A percentile compares a stretch with the other conserved stretches of the same genome.
Conservation (phyloP, 2,888 invertebrate genomes). For the Tuta absoluta region DNA sequence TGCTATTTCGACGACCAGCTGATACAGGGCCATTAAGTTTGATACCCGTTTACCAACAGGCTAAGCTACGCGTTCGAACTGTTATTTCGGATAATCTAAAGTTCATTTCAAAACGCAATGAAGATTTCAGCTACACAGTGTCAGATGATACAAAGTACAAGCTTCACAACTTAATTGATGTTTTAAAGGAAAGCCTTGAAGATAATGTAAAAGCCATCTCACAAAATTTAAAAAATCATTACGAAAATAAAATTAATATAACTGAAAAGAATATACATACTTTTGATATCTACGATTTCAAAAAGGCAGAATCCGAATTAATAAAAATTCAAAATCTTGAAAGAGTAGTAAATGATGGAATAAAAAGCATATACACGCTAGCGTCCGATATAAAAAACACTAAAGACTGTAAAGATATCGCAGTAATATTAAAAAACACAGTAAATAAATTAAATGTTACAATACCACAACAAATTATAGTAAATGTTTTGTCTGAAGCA, state of each 20-base stretch:
- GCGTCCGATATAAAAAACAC: neutral
- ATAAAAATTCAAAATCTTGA: neutral
- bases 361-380: neutral
- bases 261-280: neutral
- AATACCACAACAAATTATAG: too few species aligned
- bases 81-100: neutral
- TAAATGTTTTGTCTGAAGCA: too few species aligned
- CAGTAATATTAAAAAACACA: neutral
- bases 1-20: neutral
- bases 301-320: neutral
- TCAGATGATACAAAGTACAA: conserved; percentile 11
- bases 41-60: neutral
- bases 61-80: neutral
- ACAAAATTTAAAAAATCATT: neutral
- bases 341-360: neutral
- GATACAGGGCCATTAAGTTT: too few species aligned
- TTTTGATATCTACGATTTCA: neutral
- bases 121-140: conserved; percentile 7
- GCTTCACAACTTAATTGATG: neutral
- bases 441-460: too few species aligned
- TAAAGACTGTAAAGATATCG: neutral
- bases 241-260: neutral
- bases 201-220: neutral
- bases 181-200: too few species aligned
- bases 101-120: neutral